phyloP scores from a whole-genome alignment of 2,888 invertebrate genomes.

The Melikaiella ostensackeni region DNA sequence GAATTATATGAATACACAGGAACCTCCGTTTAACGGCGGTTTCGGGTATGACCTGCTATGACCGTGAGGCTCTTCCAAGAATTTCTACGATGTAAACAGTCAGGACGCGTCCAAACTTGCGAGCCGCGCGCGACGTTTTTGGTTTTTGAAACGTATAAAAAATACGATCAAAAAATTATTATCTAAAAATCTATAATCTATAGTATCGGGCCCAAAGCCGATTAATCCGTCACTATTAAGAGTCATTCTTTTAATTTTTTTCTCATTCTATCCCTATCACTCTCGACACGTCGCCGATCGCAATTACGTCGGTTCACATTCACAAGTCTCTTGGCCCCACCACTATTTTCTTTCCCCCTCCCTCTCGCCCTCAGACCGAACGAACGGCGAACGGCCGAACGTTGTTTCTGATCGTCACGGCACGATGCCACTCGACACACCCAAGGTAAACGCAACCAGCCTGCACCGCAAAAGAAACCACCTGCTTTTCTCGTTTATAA shows the following conservation, averaged over 20 bases:
- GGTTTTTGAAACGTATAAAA: no score
- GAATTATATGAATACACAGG: no score
- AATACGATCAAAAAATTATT: neutral
- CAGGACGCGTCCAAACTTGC: no score
- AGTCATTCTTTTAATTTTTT: neutral
- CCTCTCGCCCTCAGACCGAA: conserved; percentile 41
- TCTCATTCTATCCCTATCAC: conserved; percentile 22
- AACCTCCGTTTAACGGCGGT: no score
- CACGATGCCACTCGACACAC: conserved; percentile 42
- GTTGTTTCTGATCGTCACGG: conserved; percentile 47
- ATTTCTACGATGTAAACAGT: no score
- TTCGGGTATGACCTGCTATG: no score
- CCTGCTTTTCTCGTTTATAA: conserved; percentile 24
- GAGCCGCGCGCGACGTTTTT: no score
- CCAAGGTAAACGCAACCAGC: conserved; percentile 5
- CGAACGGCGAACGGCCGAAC: conserved; percentile 48
- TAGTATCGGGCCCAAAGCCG: neutral
- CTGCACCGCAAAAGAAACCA: conserved; percentile 28
- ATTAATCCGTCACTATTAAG: conserved; percentile 11
- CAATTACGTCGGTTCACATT: conserved; percentile 32
- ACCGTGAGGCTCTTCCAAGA: no score
- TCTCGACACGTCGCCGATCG: conserved; percentile 34
- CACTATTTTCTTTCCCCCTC: conserved; percentile 41
- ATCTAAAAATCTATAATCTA: neutral
- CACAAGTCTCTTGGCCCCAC: neutral